Evolutionary conservation across 2,797 vertebrate species (phyloP), one percentile per base, ranked within the genome.

Genomic region (Cynopterus sphinx): DNA sequence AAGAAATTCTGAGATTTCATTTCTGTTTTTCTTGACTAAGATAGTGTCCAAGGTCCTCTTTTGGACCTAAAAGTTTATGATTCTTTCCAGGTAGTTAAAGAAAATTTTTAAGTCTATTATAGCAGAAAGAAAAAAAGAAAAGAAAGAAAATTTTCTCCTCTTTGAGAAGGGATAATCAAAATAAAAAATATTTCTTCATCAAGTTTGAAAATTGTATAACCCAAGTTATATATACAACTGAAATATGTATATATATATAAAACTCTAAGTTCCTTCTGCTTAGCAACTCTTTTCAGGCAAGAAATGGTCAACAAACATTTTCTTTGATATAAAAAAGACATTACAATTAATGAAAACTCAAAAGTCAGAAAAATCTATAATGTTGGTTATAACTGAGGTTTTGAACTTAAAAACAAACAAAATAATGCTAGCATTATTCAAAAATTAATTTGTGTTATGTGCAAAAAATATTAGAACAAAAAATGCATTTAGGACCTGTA

Each of bases 331-430:
- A 28, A 81, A 87, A 73, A 90, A 71, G 19, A 73, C 9, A 61
- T 85, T 73, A 79, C 82, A 71, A 85, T 87, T 84, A 94, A 82
- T 41, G 55, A 61, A 96, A 90, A 70, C 53, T 55, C 22, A 81
- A 87, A 87, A 84, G 15, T 49, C 63, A 87, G 73, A 86, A 88
- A 65, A 75, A 89, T 87, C 33, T 94, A 90, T 84, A 70, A 81
- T 67, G 6, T 53, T 81, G 61, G 13, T 81, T 82, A 55, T 21
- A 90, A 89, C 39, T 77, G 49, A n/a, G 5, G 19, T 31, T 90
- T 94, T 81, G 85, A 61, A 24, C 7, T 63, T 83, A 88, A 33
- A 70, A 79, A 49, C 31, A 41, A 79, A 39, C 3, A 88, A 55
- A 79, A 63, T 70, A 93, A 65, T 33, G 68, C 22, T 67, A 77